Evolutionary conservation across 2,797 vertebrate genomes (phyloP), one percentile per base, ranked within the genome.

Genomic region (Delichon dasypus): DNA sequence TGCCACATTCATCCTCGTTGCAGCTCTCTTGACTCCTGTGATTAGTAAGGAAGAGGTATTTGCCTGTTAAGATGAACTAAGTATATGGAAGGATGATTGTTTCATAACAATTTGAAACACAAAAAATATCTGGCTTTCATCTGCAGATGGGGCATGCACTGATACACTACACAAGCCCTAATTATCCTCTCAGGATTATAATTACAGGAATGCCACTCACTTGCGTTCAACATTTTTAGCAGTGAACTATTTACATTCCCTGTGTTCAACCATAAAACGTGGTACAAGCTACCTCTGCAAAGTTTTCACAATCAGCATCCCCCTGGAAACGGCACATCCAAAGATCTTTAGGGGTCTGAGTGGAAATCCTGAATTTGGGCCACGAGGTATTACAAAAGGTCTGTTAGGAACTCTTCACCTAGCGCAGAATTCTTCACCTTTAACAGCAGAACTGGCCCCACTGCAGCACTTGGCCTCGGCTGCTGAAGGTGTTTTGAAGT

Each of bases 171-270:
- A 61, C 12, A 68, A 47, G 54, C 61, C 83, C 44, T 89, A 92
- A 91, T 88, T 92, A 89, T 54, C 73, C 66, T 81, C 58, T 94
- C 65, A 70, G 1, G 1, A 48, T 60, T 58, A 48, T 71, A 88
- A 94, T 92, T 76, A 83, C 61, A 94, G 82, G n/a, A 76, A 85
- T 94, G 91, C 47, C 72, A 77, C 54, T 92, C 65, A 71, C 42
- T 92, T 78, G 51, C 22, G 13, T 83, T 87, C 75, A 73, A 42
- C 45, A n/a, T 64, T 60, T 78, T 55, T 54, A 22, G 57, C 3
- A 62, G 72, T 36, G 61, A 85, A 40, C 68, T 91, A 29, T 65
- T 85, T 74, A n/a, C 74, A 50, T 73, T 76, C 29, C 50, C 50
- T 57, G 22, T 32, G 64, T 71, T 32, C 29, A 87, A n/a, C 16